A percentile compares a stretch with the other conserved stretches of the same genome.
phyloP scores from a whole-genome alignment of 2,888 invertebrate genomes.

The Ormyrus labotus region DNA sequence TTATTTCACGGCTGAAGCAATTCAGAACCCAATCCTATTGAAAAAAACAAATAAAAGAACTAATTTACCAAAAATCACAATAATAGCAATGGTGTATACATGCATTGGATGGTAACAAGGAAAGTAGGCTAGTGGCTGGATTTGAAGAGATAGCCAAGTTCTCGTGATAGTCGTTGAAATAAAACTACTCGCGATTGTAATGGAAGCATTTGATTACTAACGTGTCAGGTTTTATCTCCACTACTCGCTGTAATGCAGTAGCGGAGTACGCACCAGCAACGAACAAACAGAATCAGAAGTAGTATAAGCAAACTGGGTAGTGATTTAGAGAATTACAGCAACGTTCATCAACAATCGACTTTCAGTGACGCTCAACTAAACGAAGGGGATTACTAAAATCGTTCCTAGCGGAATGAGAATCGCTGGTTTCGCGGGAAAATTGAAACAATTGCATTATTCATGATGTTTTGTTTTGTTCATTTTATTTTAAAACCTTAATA shows the following conservation, averaged over 20 bases:
- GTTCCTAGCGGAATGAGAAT: slow-evolving; percentile 54
- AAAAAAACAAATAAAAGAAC: slow-evolving; percentile 7
- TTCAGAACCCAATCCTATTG: slow-evolving; percentile 10
- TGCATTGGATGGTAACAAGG: slow-evolving; percentile 37
- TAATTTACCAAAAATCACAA: slow-evolving; percentile 23
- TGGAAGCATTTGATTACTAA: slow-evolving; percentile 18
- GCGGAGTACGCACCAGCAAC: background rate
- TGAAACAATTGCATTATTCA: slow-evolving; percentile 49
- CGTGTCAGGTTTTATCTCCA: slow-evolving; percentile 23
- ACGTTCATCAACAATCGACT: slow-evolving; percentile 59
- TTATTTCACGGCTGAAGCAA: slow-evolving; percentile 52
- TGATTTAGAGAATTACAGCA: slow-evolving; percentile 46
- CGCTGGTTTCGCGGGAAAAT: slow-evolving; percentile 62
- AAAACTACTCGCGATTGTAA: slow-evolving; percentile 3
- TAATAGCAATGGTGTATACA: slow-evolving; percentile 13
- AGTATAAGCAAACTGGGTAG: slow-evolving; percentile 32
- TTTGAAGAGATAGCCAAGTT: slow-evolving; percentile 23
- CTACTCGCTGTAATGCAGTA: slow-evolving; percentile 21
- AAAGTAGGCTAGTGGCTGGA: slow-evolving; percentile 51
- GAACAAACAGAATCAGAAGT: slow-evolving; percentile 22
- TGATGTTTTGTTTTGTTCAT: background rate
- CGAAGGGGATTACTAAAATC: background rate
- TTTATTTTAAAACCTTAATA: background rate
- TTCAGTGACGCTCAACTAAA: slow-evolving; percentile 49
- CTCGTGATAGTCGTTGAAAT: slow-evolving; percentile 13